Evolutionary conservation across 2,113 vertebrate species (phyloP), one percentile per base, ranked within the genome.

Genomic region (Tenrec ecaudatus): DNA sequence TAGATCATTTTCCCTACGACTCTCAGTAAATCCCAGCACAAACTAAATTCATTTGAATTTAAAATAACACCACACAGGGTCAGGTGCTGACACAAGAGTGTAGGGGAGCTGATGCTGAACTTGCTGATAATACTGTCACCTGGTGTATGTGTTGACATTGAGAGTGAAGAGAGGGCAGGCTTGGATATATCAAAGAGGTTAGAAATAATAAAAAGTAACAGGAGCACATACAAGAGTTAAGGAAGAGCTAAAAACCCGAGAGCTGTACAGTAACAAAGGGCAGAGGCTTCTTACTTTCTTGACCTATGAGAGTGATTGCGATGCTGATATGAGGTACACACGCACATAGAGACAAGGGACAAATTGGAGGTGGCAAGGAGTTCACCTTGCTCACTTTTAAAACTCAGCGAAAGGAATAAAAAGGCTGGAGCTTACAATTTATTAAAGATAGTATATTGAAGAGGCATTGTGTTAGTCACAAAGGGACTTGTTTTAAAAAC

Each of bases 31-130:
- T n/a, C 43, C 29, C 92, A 94, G 94, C 80, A 71, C 2, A 60
- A 88, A 96, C 88, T 71, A 95, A 91, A 68, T 93, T 82, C 60
- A 97, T 95, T 97, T 96, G 86, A 97, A 96, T 97, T 97, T 96
- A 95, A 92, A 97, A 96, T 96, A 58, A 36, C 31, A 2, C 53
- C 9, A 86, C 57, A 0, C n/a, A 22, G 77, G 95, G 93, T 95
- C 94, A 92, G 90, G 80, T 82, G 94, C 93, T 94, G 96, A 96
- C 86, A 93, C 20, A 3, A 27, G 31, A 82, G 60, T 40, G 14
- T 62, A 40, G n/a, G 29, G 43, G 29, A n/a, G 85, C 89, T 58
- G 90, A 78, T 2, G 82, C 75, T 64, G 80, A 96, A 68, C 88
- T 92, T 94, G 85, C 82, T 75, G 80, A 92, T 80, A 66, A 83